Conservation (phyloP, 2,888 invertebrate species). For the Drosophila rubida region DNA sequence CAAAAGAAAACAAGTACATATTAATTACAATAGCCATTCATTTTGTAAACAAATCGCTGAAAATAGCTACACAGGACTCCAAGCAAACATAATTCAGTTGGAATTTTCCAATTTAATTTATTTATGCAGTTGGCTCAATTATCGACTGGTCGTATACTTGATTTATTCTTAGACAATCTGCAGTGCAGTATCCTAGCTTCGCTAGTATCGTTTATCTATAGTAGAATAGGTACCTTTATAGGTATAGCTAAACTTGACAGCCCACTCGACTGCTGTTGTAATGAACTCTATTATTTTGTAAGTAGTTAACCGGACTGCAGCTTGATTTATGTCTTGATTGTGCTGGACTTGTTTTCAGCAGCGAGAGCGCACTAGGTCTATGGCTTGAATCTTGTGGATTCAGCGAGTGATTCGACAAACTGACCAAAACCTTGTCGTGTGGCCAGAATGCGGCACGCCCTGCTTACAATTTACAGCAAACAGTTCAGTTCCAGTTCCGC, state of each 20-base stretch:
- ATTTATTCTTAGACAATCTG: neutral
- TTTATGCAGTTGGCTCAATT: neutral
- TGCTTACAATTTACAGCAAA: neutral
- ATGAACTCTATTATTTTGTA: neutral
- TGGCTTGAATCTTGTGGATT: neutral
- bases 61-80: no score
- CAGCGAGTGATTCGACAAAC: slow-evolving; percentile 3
- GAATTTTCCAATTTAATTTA: neutral
- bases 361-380: neutral
- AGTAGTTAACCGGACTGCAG: neutral
- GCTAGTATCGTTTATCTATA: neutral
- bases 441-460: slow-evolving; percentile 62
- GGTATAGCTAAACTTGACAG: neutral
- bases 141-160: neutral
- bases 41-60: no score
- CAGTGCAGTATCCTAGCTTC: neutral
- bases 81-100: neutral
- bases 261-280: neutral
- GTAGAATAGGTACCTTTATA: neutral
- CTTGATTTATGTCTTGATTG: slow-evolving; percentile 11
- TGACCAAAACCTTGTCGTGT: slow-evolving; percentile 55
- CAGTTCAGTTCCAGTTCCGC: slow-evolving; percentile 45
- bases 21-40: no score
- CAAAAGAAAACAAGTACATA: neutral
- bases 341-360: neutral